Percentiles rank a stretch among this genome's conserved stretches.
These are phyloP conservation scores for Psittacula cyanocephala DNA, from an alignment of 2,113 vertebrate genomes.

Conservation along the genomic window DNA sequence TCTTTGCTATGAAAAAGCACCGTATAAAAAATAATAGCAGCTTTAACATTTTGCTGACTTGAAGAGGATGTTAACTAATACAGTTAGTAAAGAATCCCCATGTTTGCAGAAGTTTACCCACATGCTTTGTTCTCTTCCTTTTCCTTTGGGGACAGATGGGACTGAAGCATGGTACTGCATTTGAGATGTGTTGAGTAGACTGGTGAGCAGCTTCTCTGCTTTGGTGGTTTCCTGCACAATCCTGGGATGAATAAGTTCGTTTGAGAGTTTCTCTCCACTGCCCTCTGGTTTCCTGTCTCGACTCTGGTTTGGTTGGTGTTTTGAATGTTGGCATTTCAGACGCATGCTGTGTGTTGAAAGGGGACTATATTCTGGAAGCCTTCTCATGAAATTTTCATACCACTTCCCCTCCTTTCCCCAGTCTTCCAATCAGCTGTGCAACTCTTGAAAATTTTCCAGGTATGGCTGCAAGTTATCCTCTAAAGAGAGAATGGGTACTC, in stretches of 20 bases:
- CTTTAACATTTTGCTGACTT: not conserved
- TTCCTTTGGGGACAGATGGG: not conserved
- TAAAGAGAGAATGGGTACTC: not conserved
- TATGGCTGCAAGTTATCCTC: not conserved
- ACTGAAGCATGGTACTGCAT: not conserved
- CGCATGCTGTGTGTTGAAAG: not conserved
- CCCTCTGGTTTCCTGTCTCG: not conserved
- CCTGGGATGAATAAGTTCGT: not conserved
- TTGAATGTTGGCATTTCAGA: not conserved
- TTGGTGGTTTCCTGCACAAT: not conserved
- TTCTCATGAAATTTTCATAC: not conserved
- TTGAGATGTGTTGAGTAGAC: not conserved
- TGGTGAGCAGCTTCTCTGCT: not conserved
- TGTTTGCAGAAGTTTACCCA: not conserved
- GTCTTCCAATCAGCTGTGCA: not conserved
- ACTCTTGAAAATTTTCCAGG: not conserved
- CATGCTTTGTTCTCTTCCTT: not conserved
- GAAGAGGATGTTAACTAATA: not conserved
- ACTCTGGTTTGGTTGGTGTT: not conserved
- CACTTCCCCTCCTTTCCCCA: not conserved
- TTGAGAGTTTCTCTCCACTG: not conserved
- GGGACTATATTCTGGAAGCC: not conserved
- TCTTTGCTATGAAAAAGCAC: not conserved
- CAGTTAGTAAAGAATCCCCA: not conserved
- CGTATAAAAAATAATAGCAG: not conserved